phyloP scores from a whole-genome alignment of 2,888 invertebrate genomes.

The Plagodis pulveraria region DNA sequence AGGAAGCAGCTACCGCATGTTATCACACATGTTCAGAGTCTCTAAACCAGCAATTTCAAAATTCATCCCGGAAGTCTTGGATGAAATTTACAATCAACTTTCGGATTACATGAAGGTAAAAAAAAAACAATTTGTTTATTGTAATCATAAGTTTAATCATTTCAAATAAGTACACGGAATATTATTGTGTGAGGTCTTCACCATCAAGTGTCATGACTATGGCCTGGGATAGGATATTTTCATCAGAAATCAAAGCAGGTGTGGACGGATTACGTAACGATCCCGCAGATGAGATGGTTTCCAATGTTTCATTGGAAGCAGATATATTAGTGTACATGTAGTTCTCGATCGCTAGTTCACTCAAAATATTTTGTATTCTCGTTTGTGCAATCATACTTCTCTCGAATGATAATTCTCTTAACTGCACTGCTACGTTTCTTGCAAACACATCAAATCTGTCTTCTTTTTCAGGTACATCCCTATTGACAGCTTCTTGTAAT shows the following conservation, averaged over 20 bases:
- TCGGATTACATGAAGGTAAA: neutral
- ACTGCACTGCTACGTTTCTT: constrained; percentile 8
- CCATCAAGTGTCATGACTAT: too few species aligned
- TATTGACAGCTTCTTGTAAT: constrained; percentile 9
- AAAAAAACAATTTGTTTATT: constrained; percentile 7
- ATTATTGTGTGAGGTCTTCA: neutral
- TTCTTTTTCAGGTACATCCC: constrained; percentile 13
- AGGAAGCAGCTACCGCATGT: neutral
- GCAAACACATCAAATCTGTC: constrained; percentile 19
- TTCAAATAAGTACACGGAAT: too few species aligned
- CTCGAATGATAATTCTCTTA: neutral
- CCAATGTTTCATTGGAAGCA: neutral
- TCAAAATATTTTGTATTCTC: too few species aligned
- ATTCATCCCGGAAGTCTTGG: neutral
- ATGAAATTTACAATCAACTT: neutral
- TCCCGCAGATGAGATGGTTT: too few species aligned
- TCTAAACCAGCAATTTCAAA: neutral
- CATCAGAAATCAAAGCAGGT: too few species aligned
- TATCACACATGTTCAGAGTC: neutral
- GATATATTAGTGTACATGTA: too few species aligned
- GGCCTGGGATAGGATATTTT: too few species aligned
- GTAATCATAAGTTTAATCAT: too few species aligned
- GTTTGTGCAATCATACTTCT: neutral
- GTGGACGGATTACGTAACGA: too few species aligned
- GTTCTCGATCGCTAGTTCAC: too few species aligned